Evolutionary conservation across 2,888 invertebrate species (phyloP).

Genomic region (Agriopis leucophaearia): DNA sequence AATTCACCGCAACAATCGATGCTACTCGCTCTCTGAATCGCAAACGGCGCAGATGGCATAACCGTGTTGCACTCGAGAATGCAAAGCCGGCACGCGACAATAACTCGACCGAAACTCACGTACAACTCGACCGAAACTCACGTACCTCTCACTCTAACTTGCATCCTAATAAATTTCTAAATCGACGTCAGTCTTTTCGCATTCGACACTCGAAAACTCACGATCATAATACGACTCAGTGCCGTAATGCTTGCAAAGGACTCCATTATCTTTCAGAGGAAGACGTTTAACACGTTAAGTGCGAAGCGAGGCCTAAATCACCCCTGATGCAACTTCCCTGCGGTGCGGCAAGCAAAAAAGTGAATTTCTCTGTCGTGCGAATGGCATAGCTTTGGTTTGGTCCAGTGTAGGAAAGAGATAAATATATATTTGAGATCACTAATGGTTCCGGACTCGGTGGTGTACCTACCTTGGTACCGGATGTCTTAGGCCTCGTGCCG

Average conservation of each 20-base stretch:
- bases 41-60: constrained; percentile 46
- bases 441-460: too few relatives aligned
- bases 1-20: constrained; percentile 29
- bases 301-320: too few relatives aligned
- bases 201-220: constrained; percentile 61
- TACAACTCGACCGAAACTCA: constrained; percentile 32
- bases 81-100: constrained; percentile 60
- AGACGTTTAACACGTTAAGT: too few relatives aligned
- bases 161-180: constrained; percentile 85
- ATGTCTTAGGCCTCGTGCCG: too few relatives aligned
- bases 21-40: constrained; percentile 35
- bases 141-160: constrained; percentile 69
- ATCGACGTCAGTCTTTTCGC: constrained; percentile 78
- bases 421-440: too few relatives aligned
- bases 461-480: too few relatives aligned
- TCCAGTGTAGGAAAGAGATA: too few relatives aligned
- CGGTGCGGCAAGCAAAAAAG: too few relatives aligned
- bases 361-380: too few relatives aligned
- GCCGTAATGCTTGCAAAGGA: constrained; percentile 77
- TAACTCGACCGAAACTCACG: constrained; percentile 55
- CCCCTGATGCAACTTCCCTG: too few relatives aligned
- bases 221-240: constrained; percentile 71
- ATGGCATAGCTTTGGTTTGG: too few relatives aligned
- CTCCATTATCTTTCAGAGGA: not conserved
- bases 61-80: constrained; percentile 48